Evolutionary conservation across 1,140 invertebrate species (phyloP), one percentile per base, ranked within the genome.

Genomic region (Hylyphantes graminicola): DNA sequence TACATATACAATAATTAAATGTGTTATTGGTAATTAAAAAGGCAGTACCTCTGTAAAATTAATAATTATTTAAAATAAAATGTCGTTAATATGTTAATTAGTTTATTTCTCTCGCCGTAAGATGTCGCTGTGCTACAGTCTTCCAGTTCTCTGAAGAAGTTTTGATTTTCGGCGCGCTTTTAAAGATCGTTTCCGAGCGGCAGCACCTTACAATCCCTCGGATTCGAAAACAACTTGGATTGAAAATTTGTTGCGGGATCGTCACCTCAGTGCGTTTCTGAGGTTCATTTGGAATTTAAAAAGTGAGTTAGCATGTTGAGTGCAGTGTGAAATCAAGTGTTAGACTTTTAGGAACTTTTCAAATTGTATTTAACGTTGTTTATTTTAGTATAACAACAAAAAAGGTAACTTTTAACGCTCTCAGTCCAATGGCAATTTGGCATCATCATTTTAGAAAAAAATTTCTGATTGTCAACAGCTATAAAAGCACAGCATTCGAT

Each of bases 231-330:
- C 65, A 68, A 81, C 67, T 53, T 50, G 79, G 65, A 63, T 81
- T 73, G 48, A 53, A 68, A 81, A n/a, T 81, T 72, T 81, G 35
- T 35, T 21, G 21, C 11, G 68, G 79, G 79, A 81, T 72, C 68
- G 79, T 81, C 79, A 81, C 79, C 79, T 81, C 79, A 81, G 67
- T 81, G 53, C 61, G 55, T 35, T 35, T 35, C 77, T 80, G 77
- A 80, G 77, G 77, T 80, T 59, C 65, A 55, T 35, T 50, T 57
- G 12, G 9, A 17, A 57, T 59, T n/a, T 11, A 17, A 76, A 35
- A 51, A 61, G 74, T 76, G 55, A 76, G 15, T 11, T 15, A 21
- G 6, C 50, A 51, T 74, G 35, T 53, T 6, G 12, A 61, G 57
- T 61, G 12, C 5, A 35, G 35, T 35, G 35, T 35, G 35, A 5